Conservation (phyloP, 92 coral and sea anemone genomes). For the Palythoa grandis region DNA sequence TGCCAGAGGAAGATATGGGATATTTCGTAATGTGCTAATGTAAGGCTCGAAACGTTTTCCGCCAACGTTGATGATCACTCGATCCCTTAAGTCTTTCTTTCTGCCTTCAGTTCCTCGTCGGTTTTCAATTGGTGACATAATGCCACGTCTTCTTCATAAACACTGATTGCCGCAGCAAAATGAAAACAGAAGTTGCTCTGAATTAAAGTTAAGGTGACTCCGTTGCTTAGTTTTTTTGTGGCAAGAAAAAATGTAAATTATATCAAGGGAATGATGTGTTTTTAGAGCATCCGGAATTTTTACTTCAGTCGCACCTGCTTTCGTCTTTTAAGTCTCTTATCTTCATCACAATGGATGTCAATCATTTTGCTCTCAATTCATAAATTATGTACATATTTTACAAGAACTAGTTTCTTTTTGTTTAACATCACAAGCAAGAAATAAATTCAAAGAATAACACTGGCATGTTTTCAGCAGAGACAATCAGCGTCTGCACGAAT, state of each 20-base stretch:
- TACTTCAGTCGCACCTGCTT: constrained; percentile 17
- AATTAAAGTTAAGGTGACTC: not conserved
- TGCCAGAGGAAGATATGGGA: constrained; percentile 91
- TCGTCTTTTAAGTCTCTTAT: not conserved
- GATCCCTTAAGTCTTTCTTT: constrained; percentile 66
- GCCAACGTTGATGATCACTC: constrained; percentile 86
- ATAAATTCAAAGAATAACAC: not conserved
- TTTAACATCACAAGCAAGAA: not conserved
- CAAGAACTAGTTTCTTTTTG: not conserved
- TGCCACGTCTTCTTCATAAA: not conserved
- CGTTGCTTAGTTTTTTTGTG: not conserved
- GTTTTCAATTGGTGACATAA: constrained; percentile 75
- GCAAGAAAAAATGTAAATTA: constrained; percentile 6
- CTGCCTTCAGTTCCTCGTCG: constrained; percentile 68
- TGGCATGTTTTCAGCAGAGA: not conserved
- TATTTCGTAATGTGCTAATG: constrained; percentile 83
- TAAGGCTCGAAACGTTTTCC: constrained; percentile 93
- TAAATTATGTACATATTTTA: constrained; percentile 49
- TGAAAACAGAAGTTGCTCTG: not conserved
- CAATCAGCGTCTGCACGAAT: not conserved
- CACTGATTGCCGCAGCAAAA: not conserved
- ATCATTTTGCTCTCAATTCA: constrained; percentile 2
- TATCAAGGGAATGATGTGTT: not conserved
- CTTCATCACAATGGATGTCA: constrained; percentile 34
- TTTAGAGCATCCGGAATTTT: constrained; percentile 25